These are phyloP conservation scores for Neodiprion fabricii DNA, from an alignment of 1,140 invertebrate species.

Conservation along the genomic window DNA sequence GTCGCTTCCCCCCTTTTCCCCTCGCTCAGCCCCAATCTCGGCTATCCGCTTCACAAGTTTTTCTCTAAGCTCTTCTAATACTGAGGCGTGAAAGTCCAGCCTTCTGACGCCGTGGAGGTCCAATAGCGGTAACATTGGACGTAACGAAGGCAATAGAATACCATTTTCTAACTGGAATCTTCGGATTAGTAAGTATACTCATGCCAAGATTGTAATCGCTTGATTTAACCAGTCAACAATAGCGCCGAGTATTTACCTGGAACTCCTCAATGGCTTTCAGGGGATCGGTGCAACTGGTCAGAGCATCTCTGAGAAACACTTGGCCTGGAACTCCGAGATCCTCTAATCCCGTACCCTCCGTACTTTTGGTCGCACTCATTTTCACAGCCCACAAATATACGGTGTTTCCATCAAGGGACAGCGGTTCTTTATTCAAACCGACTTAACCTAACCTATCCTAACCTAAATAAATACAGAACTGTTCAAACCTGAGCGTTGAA, in stretches of 20 bases:
- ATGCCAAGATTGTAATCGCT: conserved; percentile 15
- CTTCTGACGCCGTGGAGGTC: conserved; percentile 92
- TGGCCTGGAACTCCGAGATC: conserved; percentile 93
- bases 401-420: not conserved
- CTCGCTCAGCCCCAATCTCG: conserved; percentile 81
- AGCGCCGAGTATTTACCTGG: conserved; percentile 68
- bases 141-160: conserved; percentile 88
- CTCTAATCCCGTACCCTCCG: conserved; percentile 68
- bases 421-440: too few relatives aligned
- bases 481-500: too few relatives aligned
- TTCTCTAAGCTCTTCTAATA: conserved; percentile 92
- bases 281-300: conserved; percentile 96
- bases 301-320: conserved; percentile 85
- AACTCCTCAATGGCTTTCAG: conserved; percentile 97
- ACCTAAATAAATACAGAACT: too few relatives aligned
- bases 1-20: conserved; percentile 61
- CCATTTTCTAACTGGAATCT: conserved; percentile 83
- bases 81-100: conserved; percentile 93
- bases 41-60: conserved; percentile 88
- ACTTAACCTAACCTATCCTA: too few relatives aligned
- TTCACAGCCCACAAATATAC: not conserved
- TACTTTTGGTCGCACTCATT: not conserved
- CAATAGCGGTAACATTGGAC: conserved; percentile 92
- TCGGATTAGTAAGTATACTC: not conserved
- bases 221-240: not conserved